phyloP scores from a whole-genome alignment of 1,140 invertebrate genomes.

The Drosophila sucinea region DNA sequence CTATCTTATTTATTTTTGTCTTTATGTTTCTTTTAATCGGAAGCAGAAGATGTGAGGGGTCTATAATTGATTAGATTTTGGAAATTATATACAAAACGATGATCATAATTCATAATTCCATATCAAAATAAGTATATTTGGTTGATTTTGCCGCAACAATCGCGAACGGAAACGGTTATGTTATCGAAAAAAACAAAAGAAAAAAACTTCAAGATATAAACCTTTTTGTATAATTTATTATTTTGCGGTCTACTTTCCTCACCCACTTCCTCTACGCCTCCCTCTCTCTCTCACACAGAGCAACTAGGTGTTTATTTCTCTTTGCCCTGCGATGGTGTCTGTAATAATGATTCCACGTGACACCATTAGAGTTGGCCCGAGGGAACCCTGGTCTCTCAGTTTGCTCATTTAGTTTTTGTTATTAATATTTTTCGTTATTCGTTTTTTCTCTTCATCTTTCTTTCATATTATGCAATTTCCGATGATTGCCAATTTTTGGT shows the following conservation, averaged over 20 bases:
- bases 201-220: neutral
- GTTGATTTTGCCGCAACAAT: slow-evolving; percentile 7
- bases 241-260: slow-evolving; percentile 31
- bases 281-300: slow-evolving; percentile 11
- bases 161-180: slow-evolving; percentile 30
- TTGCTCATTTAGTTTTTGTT: slow-evolving; percentile 58
- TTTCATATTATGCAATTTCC: slow-evolving; percentile 61
- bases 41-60: too few species aligned
- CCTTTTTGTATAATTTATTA: slow-evolving; percentile 18
- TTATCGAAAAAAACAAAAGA: slow-evolving; percentile 2
- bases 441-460: slow-evolving; percentile 13
- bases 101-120: neutral
- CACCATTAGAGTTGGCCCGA: slow-evolving; percentile 56
- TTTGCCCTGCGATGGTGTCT: slow-evolving; percentile 32
- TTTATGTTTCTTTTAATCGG: too few species aligned
- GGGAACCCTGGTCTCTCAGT: slow-evolving; percentile 23
- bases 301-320: neutral
- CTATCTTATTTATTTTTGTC: too few species aligned
- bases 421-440: slow-evolving; percentile 29
- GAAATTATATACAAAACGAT: too few species aligned
- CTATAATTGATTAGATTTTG: too few species aligned
- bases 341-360: slow-evolving; percentile 57
- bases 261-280: slow-evolving; percentile 22
- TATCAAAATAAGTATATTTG: slow-evolving; percentile 3
- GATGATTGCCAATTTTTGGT: slow-evolving; percentile 38